Percentiles rank a stretch among this genome's conserved stretches.
Evolutionary conservation across 2,797 vertebrate species (phyloP).

Genomic region (Mallotus villosus): DNA sequence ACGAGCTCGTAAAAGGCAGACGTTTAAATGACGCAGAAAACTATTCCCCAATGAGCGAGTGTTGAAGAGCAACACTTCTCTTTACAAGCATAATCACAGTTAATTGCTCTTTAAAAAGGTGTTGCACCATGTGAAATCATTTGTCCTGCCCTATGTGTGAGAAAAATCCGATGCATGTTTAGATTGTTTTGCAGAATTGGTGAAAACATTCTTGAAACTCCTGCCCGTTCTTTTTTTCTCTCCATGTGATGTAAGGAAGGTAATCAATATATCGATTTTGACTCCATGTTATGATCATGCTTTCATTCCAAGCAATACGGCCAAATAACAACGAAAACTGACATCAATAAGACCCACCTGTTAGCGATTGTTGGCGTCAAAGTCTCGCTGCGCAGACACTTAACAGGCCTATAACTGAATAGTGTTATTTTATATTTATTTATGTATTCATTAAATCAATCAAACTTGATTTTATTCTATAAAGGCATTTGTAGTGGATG

Average conservation of each 20-base stretch:
- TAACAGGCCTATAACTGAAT: not conserved
- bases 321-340: constrained; percentile 7
- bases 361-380: not conserved
- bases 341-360: not conserved
- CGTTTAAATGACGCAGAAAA: constrained; percentile 75
- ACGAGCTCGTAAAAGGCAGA: constrained; percentile 66
- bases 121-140: constrained; percentile 66
- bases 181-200: constrained; percentile 27
- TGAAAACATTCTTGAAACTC: constrained; percentile 23
- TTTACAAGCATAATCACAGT: constrained; percentile 70
- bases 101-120: constrained; percentile 72
- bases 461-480: not conserved
- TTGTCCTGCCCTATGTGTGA: constrained; percentile 54
- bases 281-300: too few species aligned
- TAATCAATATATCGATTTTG: constrained; percentile 50
- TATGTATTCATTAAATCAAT: not conserved
- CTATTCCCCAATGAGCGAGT: constrained; percentile 62
- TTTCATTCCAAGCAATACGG: not conserved
- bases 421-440: not conserved
- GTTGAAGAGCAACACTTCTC: constrained; percentile 63
- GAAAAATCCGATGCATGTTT: constrained; percentile 36
- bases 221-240: constrained; percentile 8
- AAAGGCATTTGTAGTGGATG: too few species aligned
- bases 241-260: constrained; percentile 28
- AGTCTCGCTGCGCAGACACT: not conserved